Conservation (phyloP, 2,888 invertebrate genomes). For the Thymelicus sylvestris region DNA sequence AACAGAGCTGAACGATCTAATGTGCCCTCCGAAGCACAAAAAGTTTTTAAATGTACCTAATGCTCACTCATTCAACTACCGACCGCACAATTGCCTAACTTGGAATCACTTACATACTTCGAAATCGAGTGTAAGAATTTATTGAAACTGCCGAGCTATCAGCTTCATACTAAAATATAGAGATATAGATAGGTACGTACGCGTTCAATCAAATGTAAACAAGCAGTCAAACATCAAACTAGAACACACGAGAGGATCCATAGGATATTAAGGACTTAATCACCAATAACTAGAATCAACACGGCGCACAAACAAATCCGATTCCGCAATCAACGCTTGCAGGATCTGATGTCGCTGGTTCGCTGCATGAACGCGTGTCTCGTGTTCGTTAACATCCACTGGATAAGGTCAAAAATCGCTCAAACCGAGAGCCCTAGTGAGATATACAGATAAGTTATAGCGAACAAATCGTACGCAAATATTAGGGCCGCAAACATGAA, state of each 20-base stretch:
- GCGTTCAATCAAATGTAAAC: constrained; percentile 1
- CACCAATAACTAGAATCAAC: constrained; percentile 36
- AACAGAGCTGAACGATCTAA: no score
- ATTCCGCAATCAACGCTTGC: constrained; percentile 30
- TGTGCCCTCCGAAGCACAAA: no score
- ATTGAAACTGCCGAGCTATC: no score
- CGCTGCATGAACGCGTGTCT: background rate
- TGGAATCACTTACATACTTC: no score
- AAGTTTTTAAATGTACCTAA: no score
- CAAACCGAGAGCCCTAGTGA: background rate
- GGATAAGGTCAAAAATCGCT: constrained; percentile 8
- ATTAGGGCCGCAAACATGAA: constrained; percentile 29
- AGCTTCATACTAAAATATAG: no score
- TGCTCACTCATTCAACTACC: no score
- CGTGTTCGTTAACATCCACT: background rate
- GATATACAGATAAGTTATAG: constrained; percentile 15
- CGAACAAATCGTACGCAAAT: constrained; percentile 33
- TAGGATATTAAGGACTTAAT: constrained; percentile 35
- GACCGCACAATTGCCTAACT: no score
- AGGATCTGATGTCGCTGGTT: constrained; percentile 7
- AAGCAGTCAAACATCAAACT: constrained; percentile 17
- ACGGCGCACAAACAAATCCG: constrained; percentile 31
- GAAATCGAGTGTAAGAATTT: no score
- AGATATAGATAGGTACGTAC: background rate
- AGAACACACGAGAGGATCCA: constrained; percentile 19